Evolutionary conservation across 1,140 invertebrate species (phyloP).

Genomic region (Achroia grisella): DNA sequence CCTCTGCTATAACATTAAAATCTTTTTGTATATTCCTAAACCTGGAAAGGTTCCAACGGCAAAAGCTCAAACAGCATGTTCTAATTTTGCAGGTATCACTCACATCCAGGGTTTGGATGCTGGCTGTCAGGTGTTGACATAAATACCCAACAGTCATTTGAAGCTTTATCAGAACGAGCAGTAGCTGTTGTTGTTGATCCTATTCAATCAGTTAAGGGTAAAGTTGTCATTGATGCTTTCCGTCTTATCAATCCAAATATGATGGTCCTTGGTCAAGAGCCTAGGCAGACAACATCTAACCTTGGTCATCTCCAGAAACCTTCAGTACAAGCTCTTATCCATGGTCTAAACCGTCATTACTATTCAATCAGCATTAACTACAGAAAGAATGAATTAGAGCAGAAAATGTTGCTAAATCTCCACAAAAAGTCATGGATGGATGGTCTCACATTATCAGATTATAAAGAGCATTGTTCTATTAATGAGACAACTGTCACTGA

Average conservation of each 20-base stretch:
- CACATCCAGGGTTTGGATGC: conserved; percentile 99
- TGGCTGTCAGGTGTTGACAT: conserved; percentile 99
- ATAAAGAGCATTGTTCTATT: conserved; percentile 93
- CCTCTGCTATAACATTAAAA: too few species aligned
- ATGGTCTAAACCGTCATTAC: conserved; percentile 99
- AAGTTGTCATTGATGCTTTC: conserved; percentile 97
- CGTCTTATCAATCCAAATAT: conserved; percentile 99
- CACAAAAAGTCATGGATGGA: conserved; percentile 99
- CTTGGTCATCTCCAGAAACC: conserved; percentile 99
- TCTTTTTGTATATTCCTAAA: too few species aligned
- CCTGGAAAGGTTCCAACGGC: too few species aligned
- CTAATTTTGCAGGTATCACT: conserved; percentile 85
- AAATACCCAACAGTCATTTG: conserved; percentile 99
- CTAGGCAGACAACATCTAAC: conserved; percentile 98
- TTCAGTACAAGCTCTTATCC: conserved; percentile 99
- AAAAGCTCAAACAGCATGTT: too few species aligned
- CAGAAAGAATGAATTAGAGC: conserved; percentile 98
- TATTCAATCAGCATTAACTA: conserved; percentile 99
- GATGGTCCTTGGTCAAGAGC: conserved; percentile 99
- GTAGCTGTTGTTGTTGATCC: conserved; percentile 99
- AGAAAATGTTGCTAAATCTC: conserved; percentile 99
- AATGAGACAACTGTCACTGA: conserved; percentile 95
- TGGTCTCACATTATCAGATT: conserved; percentile 95
- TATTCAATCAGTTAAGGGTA: conserved; percentile 99
- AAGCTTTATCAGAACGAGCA: conserved; percentile 97